Conservation (phyloP, 2,888 invertebrate genomes). For the Tillus elongatus region DNA sequence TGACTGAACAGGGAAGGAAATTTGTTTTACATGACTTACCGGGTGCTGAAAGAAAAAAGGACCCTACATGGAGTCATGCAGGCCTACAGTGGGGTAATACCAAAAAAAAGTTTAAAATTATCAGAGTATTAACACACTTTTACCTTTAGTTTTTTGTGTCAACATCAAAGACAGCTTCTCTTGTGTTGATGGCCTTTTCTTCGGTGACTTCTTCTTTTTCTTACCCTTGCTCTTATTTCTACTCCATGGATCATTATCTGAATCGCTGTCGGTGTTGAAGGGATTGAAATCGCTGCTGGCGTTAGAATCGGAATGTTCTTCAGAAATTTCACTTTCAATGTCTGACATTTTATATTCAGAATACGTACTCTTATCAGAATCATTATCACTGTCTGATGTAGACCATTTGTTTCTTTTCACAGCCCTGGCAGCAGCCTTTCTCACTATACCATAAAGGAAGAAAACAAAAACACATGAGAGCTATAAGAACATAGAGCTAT, state of each 20-base stretch:
- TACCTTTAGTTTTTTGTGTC: conserved; percentile 40
- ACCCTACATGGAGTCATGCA: too few species aligned
- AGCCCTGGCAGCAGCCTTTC: conserved; percentile 51
- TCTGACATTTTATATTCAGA: conserved; percentile 50
- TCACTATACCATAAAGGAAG: conserved; percentile 34
- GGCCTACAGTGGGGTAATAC: too few species aligned
- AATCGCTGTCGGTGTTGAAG: conserved; percentile 74
- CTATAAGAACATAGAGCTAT: too few species aligned
- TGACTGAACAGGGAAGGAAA: too few species aligned
- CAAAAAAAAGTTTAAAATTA: too few species aligned
- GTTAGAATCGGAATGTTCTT: conserved; percentile 49
- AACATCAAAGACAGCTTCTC: conserved; percentile 71
- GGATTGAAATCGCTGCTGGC: conserved; percentile 84
- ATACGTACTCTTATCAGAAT: conserved; percentile 45
- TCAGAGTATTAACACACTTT: conserved; percentile 12
- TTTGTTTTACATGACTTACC: too few species aligned
- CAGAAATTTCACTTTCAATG: conserved; percentile 44
- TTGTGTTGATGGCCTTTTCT: conserved; percentile 50
- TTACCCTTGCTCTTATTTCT: conserved; percentile 37
- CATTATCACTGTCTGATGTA: conserved; percentile 56
- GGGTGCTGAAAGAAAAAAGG: too few species aligned
- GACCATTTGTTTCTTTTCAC: conserved; percentile 54
- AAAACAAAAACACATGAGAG: conserved; percentile 6
- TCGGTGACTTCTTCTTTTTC: conserved; percentile 34
- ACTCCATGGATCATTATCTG: conserved; percentile 59